Conservation (phyloP, 1,140 invertebrate genomes). For the Daktulosphaira vitifoliae region DNA sequence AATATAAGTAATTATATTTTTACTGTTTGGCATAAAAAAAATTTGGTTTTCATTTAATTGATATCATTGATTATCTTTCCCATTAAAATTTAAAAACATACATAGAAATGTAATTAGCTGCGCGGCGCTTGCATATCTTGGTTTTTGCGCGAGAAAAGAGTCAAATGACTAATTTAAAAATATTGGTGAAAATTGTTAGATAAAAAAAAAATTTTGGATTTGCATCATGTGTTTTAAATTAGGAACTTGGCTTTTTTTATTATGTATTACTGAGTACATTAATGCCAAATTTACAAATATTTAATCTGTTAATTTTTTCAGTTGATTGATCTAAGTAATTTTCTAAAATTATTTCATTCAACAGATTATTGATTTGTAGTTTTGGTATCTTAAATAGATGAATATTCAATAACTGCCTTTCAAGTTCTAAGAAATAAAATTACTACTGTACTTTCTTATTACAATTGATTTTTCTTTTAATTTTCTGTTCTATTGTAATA, state of each 20-base stretch:
- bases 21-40: too few relatives aligned
- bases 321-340: too few relatives aligned
- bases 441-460: not conserved
- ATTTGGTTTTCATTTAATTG: too few relatives aligned
- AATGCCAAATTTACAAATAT: not conserved
- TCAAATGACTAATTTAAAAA: conserved; percentile 8
- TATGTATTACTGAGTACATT: not conserved
- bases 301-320: conserved; percentile 12
- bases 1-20: too few relatives aligned
- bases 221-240: too few relatives aligned
- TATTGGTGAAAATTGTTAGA: not conserved
- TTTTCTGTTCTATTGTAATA: conserved; percentile 7
- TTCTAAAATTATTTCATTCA: not conserved
- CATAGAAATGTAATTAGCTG: conserved; percentile 10
- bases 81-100: conserved; percentile 15
- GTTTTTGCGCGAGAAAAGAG: conserved; percentile 24
- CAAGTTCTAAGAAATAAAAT: not conserved
- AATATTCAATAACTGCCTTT: conserved; percentile 24
- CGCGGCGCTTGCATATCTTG: conserved; percentile 27
- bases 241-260: conserved; percentile 14
- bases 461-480: not conserved
- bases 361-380: conserved; percentile 10
- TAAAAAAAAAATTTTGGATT: conserved; percentile 1
- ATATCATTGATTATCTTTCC: too few relatives aligned
- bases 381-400: conserved; percentile 14